These are phyloP conservation scores for Sitophilus oryzae DNA, from an alignment of 1,140 invertebrate genomes.

Conservation along the genomic window DNA sequence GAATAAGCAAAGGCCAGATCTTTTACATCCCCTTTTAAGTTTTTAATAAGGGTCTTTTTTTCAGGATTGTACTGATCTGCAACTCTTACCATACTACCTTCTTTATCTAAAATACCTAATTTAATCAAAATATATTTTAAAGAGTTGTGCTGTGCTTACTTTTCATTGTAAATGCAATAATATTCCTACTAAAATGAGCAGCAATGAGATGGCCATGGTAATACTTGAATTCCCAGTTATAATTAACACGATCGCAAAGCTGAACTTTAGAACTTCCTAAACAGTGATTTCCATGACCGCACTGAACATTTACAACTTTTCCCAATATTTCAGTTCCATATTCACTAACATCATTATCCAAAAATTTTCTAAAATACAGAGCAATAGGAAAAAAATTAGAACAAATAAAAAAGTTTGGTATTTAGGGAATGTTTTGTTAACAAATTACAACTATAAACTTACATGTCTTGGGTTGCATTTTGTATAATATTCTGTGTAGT, in stretches of 20 bases:
- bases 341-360: slow-evolving; percentile 58
- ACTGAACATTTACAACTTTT: slow-evolving; percentile 63
- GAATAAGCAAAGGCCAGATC: slow-evolving; percentile 87
- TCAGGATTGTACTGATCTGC: slow-evolving; percentile 67
- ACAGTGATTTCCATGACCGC: slow-evolving; percentile 61
- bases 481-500: neutral
- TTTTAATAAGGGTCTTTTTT: slow-evolving; percentile 76
- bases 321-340: slow-evolving; percentile 61
- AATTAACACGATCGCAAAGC: slow-evolving; percentile 85
- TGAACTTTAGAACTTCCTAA: slow-evolving; percentile 84
- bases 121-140: slow-evolving; percentile 40
- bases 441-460: too few relatives aligned
- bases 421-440: neutral
- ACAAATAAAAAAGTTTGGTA: neutral
- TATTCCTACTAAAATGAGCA: slow-evolving; percentile 77
- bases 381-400: too few relatives aligned
- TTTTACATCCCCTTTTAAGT: slow-evolving; percentile 75
- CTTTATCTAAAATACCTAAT: slow-evolving; percentile 52
- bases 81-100: slow-evolving; percentile 75
- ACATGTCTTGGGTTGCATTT: neutral
- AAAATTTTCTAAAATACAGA: slow-evolving; percentile 55
- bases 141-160: slow-evolving; percentile 47
- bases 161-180: slow-evolving; percentile 86
- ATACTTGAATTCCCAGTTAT: slow-evolving; percentile 83
- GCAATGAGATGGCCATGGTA: slow-evolving; percentile 84